Conservation (phyloP, 2,113 vertebrate genomes). For the Lagenorhynchus albirostris region DNA sequence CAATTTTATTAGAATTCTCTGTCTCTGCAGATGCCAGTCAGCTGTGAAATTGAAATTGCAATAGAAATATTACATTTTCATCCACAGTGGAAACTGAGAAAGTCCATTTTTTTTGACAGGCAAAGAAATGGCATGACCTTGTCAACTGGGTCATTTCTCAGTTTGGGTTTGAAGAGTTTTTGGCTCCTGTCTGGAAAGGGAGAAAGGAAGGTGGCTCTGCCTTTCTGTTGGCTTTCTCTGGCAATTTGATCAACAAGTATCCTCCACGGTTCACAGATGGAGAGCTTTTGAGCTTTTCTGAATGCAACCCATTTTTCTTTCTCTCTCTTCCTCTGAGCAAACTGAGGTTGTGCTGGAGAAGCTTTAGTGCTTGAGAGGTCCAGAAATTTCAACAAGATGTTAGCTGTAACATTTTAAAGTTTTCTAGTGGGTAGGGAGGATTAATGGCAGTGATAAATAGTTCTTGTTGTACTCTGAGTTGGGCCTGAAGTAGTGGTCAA, state of each 20-base stretch:
- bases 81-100: slow-evolving; percentile 78
- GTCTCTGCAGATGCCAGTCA: slow-evolving; percentile 84
- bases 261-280: not conserved
- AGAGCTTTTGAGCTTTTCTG: slow-evolving; percentile 21
- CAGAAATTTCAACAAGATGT: not conserved
- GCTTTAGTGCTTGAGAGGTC: not conserved
- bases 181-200: not conserved
- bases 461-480: not conserved
- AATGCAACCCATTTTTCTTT: not conserved
- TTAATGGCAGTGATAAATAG: not conserved
- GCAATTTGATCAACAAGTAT: not conserved
- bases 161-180: not conserved
- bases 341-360: not conserved
- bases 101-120: slow-evolving; percentile 76
- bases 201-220: not conserved
- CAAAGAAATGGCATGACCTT: slow-evolving; percentile 63
- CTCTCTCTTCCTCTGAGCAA: not conserved
- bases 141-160: slow-evolving; percentile 22
- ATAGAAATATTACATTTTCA: slow-evolving; percentile 87
- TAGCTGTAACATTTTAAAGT: not conserved
- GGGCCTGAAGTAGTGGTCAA: not conserved
- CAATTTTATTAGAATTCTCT: slow-evolving; percentile 85
- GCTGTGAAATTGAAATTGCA: slow-evolving; percentile 89
- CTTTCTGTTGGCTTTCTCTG: slow-evolving; percentile 13
- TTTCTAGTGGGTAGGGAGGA: not conserved